These are phyloP conservation scores for Pelobates fuscus DNA, from an alignment of 2,113 vertebrate species.

Conservation along the genomic window DNA sequence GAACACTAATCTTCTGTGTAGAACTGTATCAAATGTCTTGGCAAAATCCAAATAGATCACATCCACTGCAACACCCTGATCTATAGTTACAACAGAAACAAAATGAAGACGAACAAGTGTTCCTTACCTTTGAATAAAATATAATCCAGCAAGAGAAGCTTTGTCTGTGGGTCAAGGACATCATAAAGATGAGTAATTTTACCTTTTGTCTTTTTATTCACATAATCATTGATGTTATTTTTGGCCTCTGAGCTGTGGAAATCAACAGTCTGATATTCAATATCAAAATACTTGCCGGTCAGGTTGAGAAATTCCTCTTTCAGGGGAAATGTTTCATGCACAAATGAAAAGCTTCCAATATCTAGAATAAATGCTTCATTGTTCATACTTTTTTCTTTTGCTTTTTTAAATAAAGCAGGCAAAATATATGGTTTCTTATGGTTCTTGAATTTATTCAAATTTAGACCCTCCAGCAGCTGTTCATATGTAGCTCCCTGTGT, in stretches of 20 bases:
- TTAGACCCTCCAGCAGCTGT: conserved; percentile 73
- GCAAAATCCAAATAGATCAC: no score
- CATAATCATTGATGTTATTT: conserved; percentile 74
- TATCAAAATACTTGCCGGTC: conserved; percentile 76
- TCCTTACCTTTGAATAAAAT: conserved; percentile 83
- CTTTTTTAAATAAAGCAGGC: conserved; percentile 73
- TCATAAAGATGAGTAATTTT: conserved; percentile 75
- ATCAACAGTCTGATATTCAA: conserved; percentile 71
- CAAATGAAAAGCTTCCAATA: conserved; percentile 75
- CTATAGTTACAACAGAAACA: no score
- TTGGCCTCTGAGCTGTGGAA: conserved; percentile 70
- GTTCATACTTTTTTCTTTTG: conserved; percentile 71
- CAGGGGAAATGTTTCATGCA: conserved; percentile 67
- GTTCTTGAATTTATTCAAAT: conserved; percentile 64
- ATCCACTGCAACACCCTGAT: no score
- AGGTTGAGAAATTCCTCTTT: conserved; percentile 71
- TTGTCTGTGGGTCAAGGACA: conserved; percentile 64
- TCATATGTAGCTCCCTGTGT: conserved; percentile 67
- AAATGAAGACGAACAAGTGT: neutral
- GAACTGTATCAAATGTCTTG: no score
- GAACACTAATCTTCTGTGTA: no score
- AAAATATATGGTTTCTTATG: conserved; percentile 58
- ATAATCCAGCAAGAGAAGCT: conserved; percentile 80
- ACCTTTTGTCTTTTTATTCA: conserved; percentile 70
- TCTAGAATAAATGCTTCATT: conserved; percentile 68